These are phyloP conservation scores for Spheniscus humboldti DNA, from an alignment of 2,797 vertebrate species.

Conservation along the genomic window DNA sequence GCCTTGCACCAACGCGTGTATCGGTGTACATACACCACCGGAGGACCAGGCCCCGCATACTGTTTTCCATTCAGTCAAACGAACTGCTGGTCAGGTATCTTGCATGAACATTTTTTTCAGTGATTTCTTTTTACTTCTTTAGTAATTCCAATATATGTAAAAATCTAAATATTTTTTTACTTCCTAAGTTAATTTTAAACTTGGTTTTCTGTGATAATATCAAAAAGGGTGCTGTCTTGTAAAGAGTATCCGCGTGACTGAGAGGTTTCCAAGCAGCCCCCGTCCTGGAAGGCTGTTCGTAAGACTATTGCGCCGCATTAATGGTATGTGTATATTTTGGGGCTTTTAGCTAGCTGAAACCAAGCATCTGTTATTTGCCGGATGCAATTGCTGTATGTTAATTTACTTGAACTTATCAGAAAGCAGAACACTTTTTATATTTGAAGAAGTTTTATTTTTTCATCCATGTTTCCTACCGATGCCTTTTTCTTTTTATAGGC, in stretches of 20 bases:
- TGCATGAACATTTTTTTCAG: not conserved
- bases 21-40: accelerated
- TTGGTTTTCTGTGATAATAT: constrained; percentile 51
- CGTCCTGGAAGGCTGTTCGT: constrained; percentile 49
- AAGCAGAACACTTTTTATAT: constrained; percentile 64
- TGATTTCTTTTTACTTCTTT: constrained; percentile 45
- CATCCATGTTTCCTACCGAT: constrained; percentile 54
- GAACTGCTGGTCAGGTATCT: constrained; percentile 61
- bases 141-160: constrained; percentile 43
- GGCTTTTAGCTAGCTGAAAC: constrained; percentile 59
- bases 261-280: constrained; percentile 29
- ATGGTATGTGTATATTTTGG: constrained; percentile 83
- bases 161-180: constrained; percentile 49
- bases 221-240: constrained; percentile 62
- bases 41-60: not conserved
- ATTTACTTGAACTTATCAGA: constrained; percentile 73
- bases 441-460: constrained; percentile 71
- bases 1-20: accelerated
- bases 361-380: constrained; percentile 24
- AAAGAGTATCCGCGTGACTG: not conserved
- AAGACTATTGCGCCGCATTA: constrained; percentile 44
- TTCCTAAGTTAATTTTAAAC: constrained; percentile 40
- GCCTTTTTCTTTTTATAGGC: constrained; percentile 52
- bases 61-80: not conserved
- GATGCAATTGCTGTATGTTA: constrained; percentile 48